Conservation (phyloP, 2,888 invertebrate genomes). For the Pollenia griseotomentosa region DNA sequence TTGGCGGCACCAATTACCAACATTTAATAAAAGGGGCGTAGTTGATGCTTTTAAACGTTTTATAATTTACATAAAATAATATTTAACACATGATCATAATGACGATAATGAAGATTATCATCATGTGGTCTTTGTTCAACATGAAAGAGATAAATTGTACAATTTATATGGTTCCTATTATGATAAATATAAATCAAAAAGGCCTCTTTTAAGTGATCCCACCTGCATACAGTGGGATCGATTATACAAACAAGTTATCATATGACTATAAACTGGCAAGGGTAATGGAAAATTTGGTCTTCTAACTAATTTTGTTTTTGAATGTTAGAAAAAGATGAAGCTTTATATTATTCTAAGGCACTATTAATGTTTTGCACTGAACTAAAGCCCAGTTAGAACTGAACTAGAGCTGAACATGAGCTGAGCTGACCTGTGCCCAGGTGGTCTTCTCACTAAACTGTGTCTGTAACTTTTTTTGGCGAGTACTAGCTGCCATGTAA, state of each 20-base stretch:
- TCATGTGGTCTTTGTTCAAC: not conserved
- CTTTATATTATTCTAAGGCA: too few species aligned
- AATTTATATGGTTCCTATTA: constrained; percentile 26
- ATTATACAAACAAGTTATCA: too few species aligned
- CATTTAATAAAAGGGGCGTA: constrained; percentile 72
- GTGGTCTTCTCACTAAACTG: too few species aligned
- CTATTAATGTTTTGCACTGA: not conserved
- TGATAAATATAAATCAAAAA: not conserved
- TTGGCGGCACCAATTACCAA: constrained; percentile 72
- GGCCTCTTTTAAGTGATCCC: not conserved
- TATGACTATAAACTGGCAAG: too few species aligned
- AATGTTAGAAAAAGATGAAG: too few species aligned
- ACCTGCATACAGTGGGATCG: not conserved
- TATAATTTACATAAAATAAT: constrained; percentile 72
- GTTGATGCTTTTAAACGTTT: constrained; percentile 71
- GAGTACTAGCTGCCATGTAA: too few species aligned
- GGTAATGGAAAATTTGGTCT: not conserved
- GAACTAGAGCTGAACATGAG: not conserved
- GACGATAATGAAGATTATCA: constrained; percentile 43
- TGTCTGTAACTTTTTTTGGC: too few species aligned
- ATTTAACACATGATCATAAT: constrained; percentile 67
- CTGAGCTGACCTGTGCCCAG: not conserved
- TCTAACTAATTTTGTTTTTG: not conserved
- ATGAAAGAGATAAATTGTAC: constrained; percentile 20
- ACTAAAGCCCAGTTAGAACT: not conserved